Evolutionary conservation across 2,888 invertebrate genomes (phyloP).

Genomic region (Nomada ferruginata): DNA sequence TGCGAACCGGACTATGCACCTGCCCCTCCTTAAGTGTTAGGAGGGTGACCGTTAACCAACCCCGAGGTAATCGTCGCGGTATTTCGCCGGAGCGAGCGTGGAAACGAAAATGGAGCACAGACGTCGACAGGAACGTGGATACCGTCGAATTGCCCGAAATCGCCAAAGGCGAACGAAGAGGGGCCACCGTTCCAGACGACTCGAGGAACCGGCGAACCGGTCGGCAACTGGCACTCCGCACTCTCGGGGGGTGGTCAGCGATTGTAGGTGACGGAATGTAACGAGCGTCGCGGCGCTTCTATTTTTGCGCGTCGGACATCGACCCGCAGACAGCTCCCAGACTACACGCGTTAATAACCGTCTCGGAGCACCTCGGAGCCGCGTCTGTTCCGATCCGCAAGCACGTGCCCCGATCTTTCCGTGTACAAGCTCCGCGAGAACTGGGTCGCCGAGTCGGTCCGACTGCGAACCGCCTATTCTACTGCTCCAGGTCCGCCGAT

Average conservation of each 20-base stretch:
- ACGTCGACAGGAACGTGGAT: not conserved
- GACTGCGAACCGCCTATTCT: conserved; percentile 14
- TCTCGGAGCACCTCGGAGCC: conserved; percentile 35
- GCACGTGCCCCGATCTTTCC: conserved; percentile 54
- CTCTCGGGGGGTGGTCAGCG: conserved; percentile 55
- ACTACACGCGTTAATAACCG: conserved; percentile 77
- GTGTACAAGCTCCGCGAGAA: conserved; percentile 41
- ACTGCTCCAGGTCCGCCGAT: conserved; percentile 12
- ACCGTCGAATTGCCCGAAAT: not conserved
- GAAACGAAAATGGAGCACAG: not conserved
- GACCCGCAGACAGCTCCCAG: conserved; percentile 83
- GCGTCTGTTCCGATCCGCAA: conserved; percentile 38
- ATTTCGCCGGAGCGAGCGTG: not conserved
- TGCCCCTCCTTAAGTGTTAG: conserved; percentile 62
- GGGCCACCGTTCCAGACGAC: too few relatives aligned
- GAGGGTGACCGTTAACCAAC: conserved; percentile 64
- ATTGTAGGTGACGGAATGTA: conserved; percentile 78
- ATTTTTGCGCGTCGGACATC: conserved; percentile 82
- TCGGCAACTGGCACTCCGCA: not conserved
- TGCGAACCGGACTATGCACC: conserved; percentile 66
- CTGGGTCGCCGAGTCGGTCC: conserved; percentile 37
- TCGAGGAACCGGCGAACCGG: conserved; percentile 20
- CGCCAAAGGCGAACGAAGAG: too few relatives aligned
- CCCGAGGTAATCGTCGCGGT: conserved; percentile 32
- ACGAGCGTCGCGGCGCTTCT: conserved; percentile 80